Evolutionary conservation across 1,140 invertebrate species (phyloP), one percentile per base, ranked within the genome.

Genomic region (Penaeus vannamei): DNA sequence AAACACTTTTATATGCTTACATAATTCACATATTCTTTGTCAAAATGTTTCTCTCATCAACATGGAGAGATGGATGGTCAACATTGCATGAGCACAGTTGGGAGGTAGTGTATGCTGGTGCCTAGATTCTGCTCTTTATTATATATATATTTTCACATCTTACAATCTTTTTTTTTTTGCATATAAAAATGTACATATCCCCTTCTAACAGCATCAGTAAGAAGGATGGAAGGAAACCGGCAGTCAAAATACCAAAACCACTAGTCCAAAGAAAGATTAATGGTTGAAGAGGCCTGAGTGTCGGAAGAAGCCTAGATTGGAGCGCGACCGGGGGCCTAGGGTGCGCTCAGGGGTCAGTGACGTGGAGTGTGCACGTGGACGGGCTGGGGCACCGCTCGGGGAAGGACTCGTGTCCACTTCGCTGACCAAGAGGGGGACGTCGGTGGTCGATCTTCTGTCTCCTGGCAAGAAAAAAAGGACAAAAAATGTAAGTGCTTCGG

Each of bases 311-410:
- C 87, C 87, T 32, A 89, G 76, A 22, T 89, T 89, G 26, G 87
- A 89, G 10, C 87, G 61, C 29, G 87, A 89, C n/a, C 87, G 81
- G 19, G 87, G 87, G 29, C 87, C 87, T 32, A 89, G 61, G 42
- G 87, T 60, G 46, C 87, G 87, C 87, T 89, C 87, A 26, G 87
- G 87, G 22, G 87, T 89, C 59, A 89, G 81, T 10, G 87, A 89
- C 22, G 87, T 89, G 81, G 87, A 89, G 72, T 89, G 87, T 23
- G 87, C 87, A 46, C 87, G 87, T 59, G 87, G 87, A 60, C 87
- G 81, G 29, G 87, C 32, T 12, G 87, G 59, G 53, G 81, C 36
- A 23, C 29, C 87, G 1, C 82, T 82, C 17, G 69, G 81, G 60
- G 59, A 84, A 12, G 87, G 87, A 64, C 87, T 72, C 32, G 82